phyloP scores from a whole-genome alignment of 2,888 invertebrate species.

The Ceriagrion tenellum region DNA sequence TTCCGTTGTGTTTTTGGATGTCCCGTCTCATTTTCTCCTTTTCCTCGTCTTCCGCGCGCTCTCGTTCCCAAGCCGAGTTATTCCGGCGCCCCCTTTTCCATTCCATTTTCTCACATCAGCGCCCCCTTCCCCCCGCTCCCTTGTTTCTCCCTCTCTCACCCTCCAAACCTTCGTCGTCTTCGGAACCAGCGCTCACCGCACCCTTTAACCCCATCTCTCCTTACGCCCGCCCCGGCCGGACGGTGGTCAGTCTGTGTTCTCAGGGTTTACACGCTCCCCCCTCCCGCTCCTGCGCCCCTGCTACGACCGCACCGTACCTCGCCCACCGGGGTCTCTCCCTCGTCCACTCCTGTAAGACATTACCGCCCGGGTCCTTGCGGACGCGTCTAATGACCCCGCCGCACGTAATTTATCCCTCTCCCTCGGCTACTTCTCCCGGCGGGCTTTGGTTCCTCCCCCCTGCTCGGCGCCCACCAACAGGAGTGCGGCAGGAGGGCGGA shows the following conservation, averaged over 20 bases:
- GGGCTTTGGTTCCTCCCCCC: neutral
- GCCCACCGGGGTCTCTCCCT: neutral
- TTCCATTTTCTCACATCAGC: neutral
- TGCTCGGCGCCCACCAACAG: neutral
- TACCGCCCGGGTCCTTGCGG: constrained; percentile 58
- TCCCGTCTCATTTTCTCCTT: neutral
- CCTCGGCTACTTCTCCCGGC: neutral
- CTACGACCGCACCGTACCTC: constrained; percentile 42
- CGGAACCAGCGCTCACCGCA: neutral
- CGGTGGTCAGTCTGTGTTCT: constrained; percentile 44
- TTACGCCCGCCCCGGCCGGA: neutral
- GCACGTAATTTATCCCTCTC: constrained; percentile 58
- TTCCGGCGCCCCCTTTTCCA: neutral
- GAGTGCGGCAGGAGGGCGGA: too few species aligned
- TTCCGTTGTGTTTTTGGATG: neutral
- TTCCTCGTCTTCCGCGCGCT: too few species aligned
- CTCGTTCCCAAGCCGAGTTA: neutral
- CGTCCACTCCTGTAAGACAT: constrained; percentile 58
- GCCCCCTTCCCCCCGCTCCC: neutral
- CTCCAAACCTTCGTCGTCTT: neutral
- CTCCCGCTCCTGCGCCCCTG: neutral
- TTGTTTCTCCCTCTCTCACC: neutral
- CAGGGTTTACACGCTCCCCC: constrained; percentile 45
- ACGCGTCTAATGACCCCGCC: constrained; percentile 56
- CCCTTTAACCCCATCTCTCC: neutral